Evolutionary conservation across 37 sponge, comb jelly and placozoan genomes (phyloP).

Genomic region (Petrosia ficiformis): DNA sequence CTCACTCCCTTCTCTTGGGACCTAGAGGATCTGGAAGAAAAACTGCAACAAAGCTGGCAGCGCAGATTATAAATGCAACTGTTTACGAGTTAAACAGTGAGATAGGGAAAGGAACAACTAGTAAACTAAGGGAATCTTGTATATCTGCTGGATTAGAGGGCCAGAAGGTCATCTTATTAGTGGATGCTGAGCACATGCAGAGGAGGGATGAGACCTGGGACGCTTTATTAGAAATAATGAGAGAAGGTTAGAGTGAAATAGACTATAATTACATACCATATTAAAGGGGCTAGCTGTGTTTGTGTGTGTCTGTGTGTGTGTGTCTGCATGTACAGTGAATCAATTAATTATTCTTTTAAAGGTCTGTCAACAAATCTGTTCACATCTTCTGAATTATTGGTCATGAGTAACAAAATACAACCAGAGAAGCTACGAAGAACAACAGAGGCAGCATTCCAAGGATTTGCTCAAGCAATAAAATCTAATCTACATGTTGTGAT

Average conservation of each 20-base stretch:
- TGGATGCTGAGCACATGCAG: constrained; percentile 3
- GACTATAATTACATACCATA: too few relatives aligned
- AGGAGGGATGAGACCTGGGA: constrained; percentile 33
- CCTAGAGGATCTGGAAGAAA: constrained; percentile 57
- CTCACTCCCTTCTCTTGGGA: constrained; percentile 58
- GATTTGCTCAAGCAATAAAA: constrained; percentile 30
- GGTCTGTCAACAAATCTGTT: constrained; percentile 41
- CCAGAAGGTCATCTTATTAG: constrained; percentile 29
- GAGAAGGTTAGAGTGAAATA: constrained; percentile 34
- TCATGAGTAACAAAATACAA: constrained; percentile 41
- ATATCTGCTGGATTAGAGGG: constrained; percentile 45
- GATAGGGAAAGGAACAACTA: neutral
- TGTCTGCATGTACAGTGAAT: neutral
- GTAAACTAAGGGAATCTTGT: constrained; percentile 37
- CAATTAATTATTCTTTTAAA: neutral
- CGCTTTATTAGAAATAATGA: constrained; percentile 54
- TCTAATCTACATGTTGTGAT: constrained; percentile 55
- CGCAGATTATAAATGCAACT: constrained; percentile 34
- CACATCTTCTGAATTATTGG: constrained; percentile 57
- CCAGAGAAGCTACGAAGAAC: constrained; percentile 25
- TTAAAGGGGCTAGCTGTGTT: too few relatives aligned
- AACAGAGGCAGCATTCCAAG: constrained; percentile 25
- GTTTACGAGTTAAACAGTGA: constrained; percentile 13
- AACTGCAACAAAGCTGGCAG: constrained; percentile 41
- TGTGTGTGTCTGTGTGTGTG: too few relatives aligned